Evolutionary conservation across 1,140 invertebrate species (phyloP).

Genomic region (Sarcophaga bullata): DNA sequence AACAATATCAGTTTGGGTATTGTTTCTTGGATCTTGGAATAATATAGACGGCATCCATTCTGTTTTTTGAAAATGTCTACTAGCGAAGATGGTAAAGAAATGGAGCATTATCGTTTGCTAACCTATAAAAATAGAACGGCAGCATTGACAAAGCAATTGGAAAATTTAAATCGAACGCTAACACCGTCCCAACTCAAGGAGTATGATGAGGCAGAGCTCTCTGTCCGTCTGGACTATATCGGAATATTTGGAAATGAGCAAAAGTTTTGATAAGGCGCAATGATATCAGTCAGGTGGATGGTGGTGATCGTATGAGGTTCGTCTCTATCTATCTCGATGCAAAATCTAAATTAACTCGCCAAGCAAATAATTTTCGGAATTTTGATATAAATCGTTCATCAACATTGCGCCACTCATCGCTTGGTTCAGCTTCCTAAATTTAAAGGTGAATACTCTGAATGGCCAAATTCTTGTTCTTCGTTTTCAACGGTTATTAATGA

Average conservation of each 20-base stretch:
- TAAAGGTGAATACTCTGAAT: conserved; percentile 19
- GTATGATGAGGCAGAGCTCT: background rate
- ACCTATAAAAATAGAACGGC: too few relatives aligned
- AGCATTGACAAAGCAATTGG: background rate
- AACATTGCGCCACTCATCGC: background rate
- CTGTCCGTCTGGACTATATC: background rate
- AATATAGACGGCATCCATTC: too few relatives aligned
- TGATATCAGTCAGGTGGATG: background rate
- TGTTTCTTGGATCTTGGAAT: too few relatives aligned
- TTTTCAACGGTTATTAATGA: conserved; percentile 28
- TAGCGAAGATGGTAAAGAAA: too few relatives aligned
- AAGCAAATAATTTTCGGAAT: background rate
- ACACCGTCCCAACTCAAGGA: background rate
- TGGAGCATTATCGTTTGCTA: too few relatives aligned
- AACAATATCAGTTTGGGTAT: too few relatives aligned
- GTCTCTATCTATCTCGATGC: background rate
- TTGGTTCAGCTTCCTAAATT: conserved; percentile 23
- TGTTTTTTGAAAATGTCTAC: too few relatives aligned
- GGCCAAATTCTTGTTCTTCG: conserved; percentile 20
- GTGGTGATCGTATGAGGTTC: background rate
- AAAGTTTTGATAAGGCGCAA: too few relatives aligned
- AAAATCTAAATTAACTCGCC: background rate
- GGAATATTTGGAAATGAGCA: too few relatives aligned
- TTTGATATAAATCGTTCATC: background rate
- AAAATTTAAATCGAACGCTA: background rate